Percentiles rank a stretch among this genome's conserved stretches.
Conservation (phyloP, 2,888 invertebrate genomes). For the Drosophila silvestris region DNA sequence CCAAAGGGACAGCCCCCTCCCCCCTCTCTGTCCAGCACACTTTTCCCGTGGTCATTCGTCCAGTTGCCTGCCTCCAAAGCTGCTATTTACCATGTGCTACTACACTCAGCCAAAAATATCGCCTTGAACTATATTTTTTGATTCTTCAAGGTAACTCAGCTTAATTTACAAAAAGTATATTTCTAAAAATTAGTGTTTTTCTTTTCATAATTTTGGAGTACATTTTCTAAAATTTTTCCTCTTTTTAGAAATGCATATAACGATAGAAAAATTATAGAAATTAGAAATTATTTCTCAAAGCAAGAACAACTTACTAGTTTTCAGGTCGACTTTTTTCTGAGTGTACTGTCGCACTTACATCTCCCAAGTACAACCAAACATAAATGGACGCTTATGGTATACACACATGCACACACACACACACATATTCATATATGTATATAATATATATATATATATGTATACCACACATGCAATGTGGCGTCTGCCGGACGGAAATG, state of each 20-base stretch:
- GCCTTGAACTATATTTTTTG: too few species aligned
- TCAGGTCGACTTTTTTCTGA: background rate
- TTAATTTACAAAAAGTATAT: background rate
- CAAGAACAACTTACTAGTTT: background rate
- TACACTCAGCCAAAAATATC: background rate
- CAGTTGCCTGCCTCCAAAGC: constrained; percentile 25
- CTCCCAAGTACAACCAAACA: constrained; percentile 3
- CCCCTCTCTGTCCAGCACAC: constrained; percentile 12
- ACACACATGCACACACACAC: background rate
- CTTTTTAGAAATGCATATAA: background rate
- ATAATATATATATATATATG: background rate
- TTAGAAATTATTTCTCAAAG: background rate
- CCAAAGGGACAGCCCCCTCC: background rate
- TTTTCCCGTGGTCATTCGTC: constrained; percentile 73
- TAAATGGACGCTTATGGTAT: constrained; percentile 2
- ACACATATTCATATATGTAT: background rate
- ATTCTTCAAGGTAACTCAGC: background rate
- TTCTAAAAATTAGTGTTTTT: background rate
- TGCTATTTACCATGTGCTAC: constrained; percentile 1
- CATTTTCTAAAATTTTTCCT: background rate
- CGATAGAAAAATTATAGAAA: background rate
- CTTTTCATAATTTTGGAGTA: background rate
- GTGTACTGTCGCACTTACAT: constrained; percentile 28
- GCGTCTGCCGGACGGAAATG: constrained; percentile 26
- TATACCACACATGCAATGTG: constrained; percentile 9